These are phyloP conservation scores for Ormyrus nitidulus DNA, from an alignment of 2,888 invertebrate species.

Conservation along the genomic window DNA sequence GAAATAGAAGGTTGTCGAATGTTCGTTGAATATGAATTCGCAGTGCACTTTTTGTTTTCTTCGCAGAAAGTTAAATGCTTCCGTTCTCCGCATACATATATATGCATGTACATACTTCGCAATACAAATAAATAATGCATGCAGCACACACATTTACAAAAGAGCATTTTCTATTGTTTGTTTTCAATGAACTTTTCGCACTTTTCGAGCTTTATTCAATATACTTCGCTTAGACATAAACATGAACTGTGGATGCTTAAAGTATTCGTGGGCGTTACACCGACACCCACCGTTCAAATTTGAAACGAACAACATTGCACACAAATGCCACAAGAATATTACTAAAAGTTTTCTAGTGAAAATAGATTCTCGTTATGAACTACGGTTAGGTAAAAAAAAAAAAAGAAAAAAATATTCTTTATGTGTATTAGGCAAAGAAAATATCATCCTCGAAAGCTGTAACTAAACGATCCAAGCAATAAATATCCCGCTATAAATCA, in stretches of 20 bases:
- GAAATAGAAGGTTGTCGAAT: too few relatives aligned
- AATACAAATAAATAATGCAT: constrained; percentile 26
- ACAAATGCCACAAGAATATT: neutral
- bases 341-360: neutral
- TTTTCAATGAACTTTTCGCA: constrained; percentile 8
- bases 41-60: too few relatives aligned
- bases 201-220: constrained; percentile 7
- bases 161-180: constrained; percentile 21
- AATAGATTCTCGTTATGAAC: neutral
- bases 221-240: constrained; percentile 20
- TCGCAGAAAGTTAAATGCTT: too few relatives aligned
- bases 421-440: too few relatives aligned
- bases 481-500: too few relatives aligned
- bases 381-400: neutral
- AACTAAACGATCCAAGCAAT: too few relatives aligned
- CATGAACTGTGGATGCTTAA: constrained; percentile 6
- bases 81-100: neutral
- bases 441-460: too few relatives aligned
- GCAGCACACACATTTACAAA: constrained; percentile 40
- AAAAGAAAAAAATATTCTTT: too few relatives aligned
- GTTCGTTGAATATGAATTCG: too few relatives aligned
- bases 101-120: constrained; percentile 31
- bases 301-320: constrained; percentile 12
- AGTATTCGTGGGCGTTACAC: too few relatives aligned
- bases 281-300: constrained; percentile 21